A percentile compares a stretch with the other conserved stretches of the same genome.
These are phyloP conservation scores for Threskiornis aethiopicus DNA, from an alignment of 2,797 vertebrate genomes.

Conservation along the genomic window DNA sequence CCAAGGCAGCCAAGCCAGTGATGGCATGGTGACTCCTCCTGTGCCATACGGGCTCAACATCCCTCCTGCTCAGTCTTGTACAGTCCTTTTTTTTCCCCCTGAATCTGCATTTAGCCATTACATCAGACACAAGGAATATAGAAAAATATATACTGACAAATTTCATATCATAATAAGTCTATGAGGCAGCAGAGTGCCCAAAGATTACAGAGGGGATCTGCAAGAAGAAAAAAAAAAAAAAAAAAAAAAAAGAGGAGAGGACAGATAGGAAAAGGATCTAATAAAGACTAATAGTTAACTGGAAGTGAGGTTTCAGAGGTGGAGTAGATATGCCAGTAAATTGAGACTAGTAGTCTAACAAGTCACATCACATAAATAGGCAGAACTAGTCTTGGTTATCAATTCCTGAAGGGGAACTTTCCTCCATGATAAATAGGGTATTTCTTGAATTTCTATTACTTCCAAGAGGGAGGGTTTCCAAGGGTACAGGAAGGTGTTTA, in stretches of 20 bases:
- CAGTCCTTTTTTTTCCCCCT: too few species aligned
- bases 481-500: not conserved
- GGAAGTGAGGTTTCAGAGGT: not conserved
- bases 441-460: not conserved
- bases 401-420: not conserved
- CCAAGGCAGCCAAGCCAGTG: not conserved
- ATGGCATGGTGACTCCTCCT: not conserved
- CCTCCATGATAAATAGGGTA: not conserved
- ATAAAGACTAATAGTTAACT: not conserved
- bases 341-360: not conserved
- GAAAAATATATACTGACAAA: not conserved
- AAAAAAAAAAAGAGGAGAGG: not conserved
- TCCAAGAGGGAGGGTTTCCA: not conserved
- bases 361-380: not conserved
- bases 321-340: not conserved
- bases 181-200: not conserved
- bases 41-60: rapidly evolving
- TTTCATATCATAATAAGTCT: not conserved
- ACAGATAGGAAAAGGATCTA: not conserved
- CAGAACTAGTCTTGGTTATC: not conserved
- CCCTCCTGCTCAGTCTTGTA: not conserved
- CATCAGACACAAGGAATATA: not conserved
- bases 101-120: not conserved
- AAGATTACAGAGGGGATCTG: not conserved
- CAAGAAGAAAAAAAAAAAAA: not conserved